These are phyloP conservation scores for Ormyrus rosae DNA, from an alignment of 2,888 invertebrate genomes.

Conservation along the genomic window DNA sequence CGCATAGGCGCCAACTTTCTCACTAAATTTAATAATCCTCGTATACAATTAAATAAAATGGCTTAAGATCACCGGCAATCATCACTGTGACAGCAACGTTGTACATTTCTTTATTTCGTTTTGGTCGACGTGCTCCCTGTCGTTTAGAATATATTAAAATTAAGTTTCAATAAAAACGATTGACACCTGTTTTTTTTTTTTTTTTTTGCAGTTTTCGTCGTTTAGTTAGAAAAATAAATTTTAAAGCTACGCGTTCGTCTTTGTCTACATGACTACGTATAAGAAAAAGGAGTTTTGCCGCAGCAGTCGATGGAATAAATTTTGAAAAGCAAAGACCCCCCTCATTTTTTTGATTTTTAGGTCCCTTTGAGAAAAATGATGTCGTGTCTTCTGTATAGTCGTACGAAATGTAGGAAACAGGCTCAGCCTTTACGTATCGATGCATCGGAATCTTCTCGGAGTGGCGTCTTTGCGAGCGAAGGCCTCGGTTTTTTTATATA, in stretches of 20 bases:
- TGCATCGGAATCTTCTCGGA: slow-evolving; percentile 46
- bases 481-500: slow-evolving; percentile 32
- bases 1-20: slow-evolving; percentile 44
- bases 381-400: background rate
- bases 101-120: slow-evolving; percentile 49
- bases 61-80: slow-evolving; percentile 49
- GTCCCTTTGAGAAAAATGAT: slow-evolving; percentile 34
- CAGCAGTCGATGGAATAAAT: slow-evolving; percentile 50
- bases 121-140: slow-evolving; percentile 45
- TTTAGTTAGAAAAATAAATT: slow-evolving; percentile 55
- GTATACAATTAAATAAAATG: slow-evolving; percentile 51
- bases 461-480: slow-evolving; percentile 47
- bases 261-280: slow-evolving; percentile 49
- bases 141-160: slow-evolving; percentile 52
- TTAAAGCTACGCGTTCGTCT: slow-evolving; percentile 51
- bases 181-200: slow-evolving; percentile 48
- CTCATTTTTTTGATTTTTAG: slow-evolving; percentile 27
- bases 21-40: slow-evolving; percentile 45
- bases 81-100: slow-evolving; percentile 48
- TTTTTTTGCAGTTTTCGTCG: slow-evolving; percentile 40
- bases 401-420: slow-evolving; percentile 27
- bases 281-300: slow-evolving; percentile 34
- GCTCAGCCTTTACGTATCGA: slow-evolving; percentile 56
- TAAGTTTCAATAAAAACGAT: slow-evolving; percentile 51
- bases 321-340: slow-evolving; percentile 36